A percentile compares a stretch with the other conserved stretches of the same genome.
phyloP scores from a whole-genome alignment of 2,888 invertebrate species.

The Eretmocerus hayati region DNA sequence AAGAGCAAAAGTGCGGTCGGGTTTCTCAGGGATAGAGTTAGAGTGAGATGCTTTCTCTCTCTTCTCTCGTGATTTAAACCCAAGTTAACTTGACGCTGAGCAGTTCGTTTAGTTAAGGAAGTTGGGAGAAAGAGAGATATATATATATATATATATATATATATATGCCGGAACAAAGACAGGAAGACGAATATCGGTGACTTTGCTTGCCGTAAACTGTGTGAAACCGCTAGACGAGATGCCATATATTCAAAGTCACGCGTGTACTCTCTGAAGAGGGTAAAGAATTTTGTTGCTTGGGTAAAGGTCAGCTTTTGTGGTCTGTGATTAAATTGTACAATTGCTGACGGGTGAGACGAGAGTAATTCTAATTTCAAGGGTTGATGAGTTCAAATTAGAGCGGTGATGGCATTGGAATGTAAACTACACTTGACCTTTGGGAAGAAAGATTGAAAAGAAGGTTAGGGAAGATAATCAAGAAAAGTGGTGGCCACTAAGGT shows the following conservation, averaged over 20 bases:
- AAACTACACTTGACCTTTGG: too few relatives aligned
- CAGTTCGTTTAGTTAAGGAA: slow-evolving; percentile 20
- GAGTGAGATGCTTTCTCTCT: not conserved
- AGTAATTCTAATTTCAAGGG: too few relatives aligned
- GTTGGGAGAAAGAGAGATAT: slow-evolving; percentile 7
- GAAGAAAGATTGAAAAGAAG: too few relatives aligned
- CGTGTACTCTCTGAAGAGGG: not conserved
- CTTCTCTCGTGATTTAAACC: slow-evolving; percentile 15
- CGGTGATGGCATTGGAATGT: too few relatives aligned
- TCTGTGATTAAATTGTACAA: slow-evolving; percentile 17
- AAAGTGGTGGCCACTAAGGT: too few relatives aligned
- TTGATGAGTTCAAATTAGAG: too few relatives aligned
- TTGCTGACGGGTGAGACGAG: not conserved
- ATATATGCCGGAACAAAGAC: not conserved
- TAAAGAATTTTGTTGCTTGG: not conserved
- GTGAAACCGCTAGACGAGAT: slow-evolving; percentile 21
- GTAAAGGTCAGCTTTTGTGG: not conserved
- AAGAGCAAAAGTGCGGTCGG: not conserved
- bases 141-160: too few relatives aligned
- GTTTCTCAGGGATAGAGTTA: not conserved
- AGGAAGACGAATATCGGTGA: slow-evolving; percentile 21
- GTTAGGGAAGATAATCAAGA: too few relatives aligned
- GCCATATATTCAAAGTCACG: slow-evolving; percentile 16
- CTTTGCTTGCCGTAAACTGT: slow-evolving; percentile 16
- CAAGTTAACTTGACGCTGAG: slow-evolving; percentile 19